phyloP scores from a whole-genome alignment of 2,797 vertebrate genomes.

The Coregonus suidteri region DNA sequence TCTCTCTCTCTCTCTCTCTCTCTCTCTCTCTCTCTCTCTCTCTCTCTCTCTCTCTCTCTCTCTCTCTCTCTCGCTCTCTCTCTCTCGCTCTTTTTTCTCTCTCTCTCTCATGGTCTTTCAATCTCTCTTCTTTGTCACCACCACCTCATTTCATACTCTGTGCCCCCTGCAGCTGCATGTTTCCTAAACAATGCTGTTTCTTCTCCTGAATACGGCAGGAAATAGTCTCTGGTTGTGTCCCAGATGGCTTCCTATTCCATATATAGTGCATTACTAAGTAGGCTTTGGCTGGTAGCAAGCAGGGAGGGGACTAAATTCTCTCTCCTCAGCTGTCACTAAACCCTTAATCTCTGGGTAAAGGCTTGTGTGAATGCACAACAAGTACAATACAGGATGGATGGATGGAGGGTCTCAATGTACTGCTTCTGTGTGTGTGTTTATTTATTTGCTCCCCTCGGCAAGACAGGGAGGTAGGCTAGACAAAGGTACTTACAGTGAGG shows the following conservation, averaged over 20 bases:
- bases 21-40: too few species aligned
- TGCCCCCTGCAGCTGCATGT: constrained; percentile 42
- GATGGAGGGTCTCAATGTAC: neutral
- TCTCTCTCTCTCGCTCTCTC: neutral
- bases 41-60: neutral
- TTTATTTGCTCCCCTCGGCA: neutral
- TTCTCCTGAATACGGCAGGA: constrained; percentile 53
- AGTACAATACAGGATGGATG: constrained; percentile 37
- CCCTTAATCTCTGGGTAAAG: constrained; percentile 56
- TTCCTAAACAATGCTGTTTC: constrained; percentile 59
- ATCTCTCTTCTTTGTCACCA: too few species aligned
- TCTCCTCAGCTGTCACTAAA: constrained; percentile 32
- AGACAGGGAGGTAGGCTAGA: constrained; percentile 10
- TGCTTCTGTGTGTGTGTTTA: neutral
- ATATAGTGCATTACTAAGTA: neutral
- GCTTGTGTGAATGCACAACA: constrained; percentile 39
- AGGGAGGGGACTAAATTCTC: constrained; percentile 19
- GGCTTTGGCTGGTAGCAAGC: neutral
- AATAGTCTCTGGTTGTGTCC: constrained; percentile 21
- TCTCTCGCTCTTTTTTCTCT: too few species aligned
- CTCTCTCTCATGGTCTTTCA: too few species aligned
- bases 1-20: neutral
- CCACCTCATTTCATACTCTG: neutral
- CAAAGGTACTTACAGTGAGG: neutral
- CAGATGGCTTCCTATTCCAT: neutral